Conservation (phyloP, 1,140 invertebrate genomes). For the Drusus annulatus region DNA sequence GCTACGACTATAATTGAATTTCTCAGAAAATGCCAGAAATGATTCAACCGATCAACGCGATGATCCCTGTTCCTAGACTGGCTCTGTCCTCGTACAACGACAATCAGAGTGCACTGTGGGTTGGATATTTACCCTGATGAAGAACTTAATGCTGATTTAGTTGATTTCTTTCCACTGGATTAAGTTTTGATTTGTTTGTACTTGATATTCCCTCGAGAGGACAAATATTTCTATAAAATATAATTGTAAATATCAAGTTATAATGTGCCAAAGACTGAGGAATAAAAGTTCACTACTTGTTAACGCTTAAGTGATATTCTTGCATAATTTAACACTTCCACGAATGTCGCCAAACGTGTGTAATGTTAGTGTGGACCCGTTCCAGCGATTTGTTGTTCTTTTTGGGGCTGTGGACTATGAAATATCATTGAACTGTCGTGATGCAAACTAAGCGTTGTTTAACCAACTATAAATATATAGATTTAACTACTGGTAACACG, state of each 20-base stretch:
- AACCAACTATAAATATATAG: not conserved
- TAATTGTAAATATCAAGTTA: slow-evolving; percentile 35
- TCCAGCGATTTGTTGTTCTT: slow-evolving; percentile 32
- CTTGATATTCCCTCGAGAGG: slow-evolving; percentile 27
- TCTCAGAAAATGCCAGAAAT: too few relatives aligned
- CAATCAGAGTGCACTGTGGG: not conserved
- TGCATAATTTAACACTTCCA: not conserved
- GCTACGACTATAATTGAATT: too few relatives aligned
- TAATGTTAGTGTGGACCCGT: slow-evolving; percentile 20
- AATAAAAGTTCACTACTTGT: slow-evolving; percentile 40
- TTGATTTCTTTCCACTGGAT: not conserved
- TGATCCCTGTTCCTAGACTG: too few relatives aligned
- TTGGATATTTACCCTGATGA: too few relatives aligned
- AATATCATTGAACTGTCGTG: slow-evolving; percentile 28
- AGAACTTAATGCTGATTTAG: not conserved
- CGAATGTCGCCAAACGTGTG: too few relatives aligned
- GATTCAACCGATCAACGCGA: too few relatives aligned
- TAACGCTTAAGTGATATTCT: slow-evolving; percentile 39
- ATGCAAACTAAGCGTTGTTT: not conserved
- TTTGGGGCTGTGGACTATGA: slow-evolving; percentile 44
- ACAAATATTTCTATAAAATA: slow-evolving; percentile 8
- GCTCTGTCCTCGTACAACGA: too few relatives aligned
- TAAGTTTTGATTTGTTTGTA: too few relatives aligned
- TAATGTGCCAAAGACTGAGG: slow-evolving; percentile 41
- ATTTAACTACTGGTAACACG: not conserved